Evolutionary conservation across 2,888 invertebrate genomes (phyloP).

Genomic region (Pyrocoelia pectoralis): DNA sequence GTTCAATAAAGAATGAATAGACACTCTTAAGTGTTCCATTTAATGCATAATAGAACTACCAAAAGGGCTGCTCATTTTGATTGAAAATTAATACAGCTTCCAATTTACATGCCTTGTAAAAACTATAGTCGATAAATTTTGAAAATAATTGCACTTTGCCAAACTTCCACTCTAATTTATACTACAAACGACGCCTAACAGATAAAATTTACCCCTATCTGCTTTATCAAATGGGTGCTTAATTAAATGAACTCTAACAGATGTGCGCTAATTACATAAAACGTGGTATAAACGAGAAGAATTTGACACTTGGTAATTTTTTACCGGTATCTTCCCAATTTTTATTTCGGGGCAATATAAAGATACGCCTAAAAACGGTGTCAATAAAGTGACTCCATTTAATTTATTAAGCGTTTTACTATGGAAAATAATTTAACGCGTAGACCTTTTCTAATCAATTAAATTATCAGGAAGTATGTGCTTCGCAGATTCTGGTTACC

Average conservation of each 20-base stretch:
- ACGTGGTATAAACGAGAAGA: constrained; percentile 16
- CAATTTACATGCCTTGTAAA: constrained; percentile 12
- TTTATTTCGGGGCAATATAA: constrained; percentile 6
- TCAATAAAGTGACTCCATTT: neutral
- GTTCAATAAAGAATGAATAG: constrained; percentile 52
- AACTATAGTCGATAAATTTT: constrained; percentile 10
- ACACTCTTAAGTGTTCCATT: constrained; percentile 49
- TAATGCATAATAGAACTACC: constrained; percentile 39
- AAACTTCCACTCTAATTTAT: constrained; percentile 22
- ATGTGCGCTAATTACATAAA: constrained; percentile 29
- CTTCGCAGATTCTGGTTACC: neutral
- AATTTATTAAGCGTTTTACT: neutral
- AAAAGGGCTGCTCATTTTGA: constrained; percentile 30
- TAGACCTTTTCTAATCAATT: neutral
- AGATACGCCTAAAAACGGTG: neutral
- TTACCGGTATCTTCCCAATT: constrained; percentile 11
- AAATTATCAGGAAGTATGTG: neutral
- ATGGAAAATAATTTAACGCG: neutral
- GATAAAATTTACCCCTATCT: constrained; percentile 32
- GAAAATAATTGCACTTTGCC: constrained; percentile 19
- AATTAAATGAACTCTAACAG: constrained; percentile 33
- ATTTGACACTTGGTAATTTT: constrained; percentile 23
- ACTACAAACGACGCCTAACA: constrained; percentile 27
- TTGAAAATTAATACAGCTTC: constrained; percentile 27
- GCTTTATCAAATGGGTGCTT: constrained; percentile 32